Base-by-base conservation (phyloP, 1,140 invertebrate species). In the Euglossa dilemma region DNA sequence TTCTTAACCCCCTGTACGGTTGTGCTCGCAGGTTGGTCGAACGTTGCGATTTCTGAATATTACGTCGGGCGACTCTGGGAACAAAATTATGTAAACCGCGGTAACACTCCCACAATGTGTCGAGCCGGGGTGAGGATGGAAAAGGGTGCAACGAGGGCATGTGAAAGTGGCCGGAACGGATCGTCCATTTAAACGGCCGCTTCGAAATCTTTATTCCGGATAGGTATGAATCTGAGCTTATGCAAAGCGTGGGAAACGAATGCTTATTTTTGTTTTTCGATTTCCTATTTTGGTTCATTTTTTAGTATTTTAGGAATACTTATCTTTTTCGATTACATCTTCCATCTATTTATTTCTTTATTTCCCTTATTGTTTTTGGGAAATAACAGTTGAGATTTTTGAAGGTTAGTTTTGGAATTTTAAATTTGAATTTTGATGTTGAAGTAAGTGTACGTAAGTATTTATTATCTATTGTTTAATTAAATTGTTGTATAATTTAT, bases 41-140 rank as follows among this genome's bases (percentile, higher is more conserved):
- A 90, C 91, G 91, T 92, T 92, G 88, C 92, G 90, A 93, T 93
- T 93, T 88, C 88, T 87, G 86, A 84, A 84, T 88, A 87, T 86
- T 90, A 85, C 80, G 14, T 20, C 23, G 14, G 47, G 18, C 52
- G 28, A 59, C 74, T 74, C 88, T 92, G 91, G 91, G 91, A 92
- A 94, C n/a, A 43, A 92, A 93, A 94, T 94, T 93, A 93, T 93
- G 92, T 91, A 94, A 94, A 93, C 91, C 89, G 87, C 83, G 72
- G 52, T 80, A 64, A 47, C 70, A 90, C 90, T 91, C 91, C 86
- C 90, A 91, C 89, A 80, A 86, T 88, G 57, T 63, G 86, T 80
- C 75, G 57, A 70, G 16, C 23, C 20, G 14, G 12, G 16, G 28
- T 16, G 8, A 63, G 50, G 36, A 76, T 23, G 12, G 43, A 45